Conservation (phyloP, 2,113 vertebrate genomes). For the Sceloporus tristichus region DNA sequence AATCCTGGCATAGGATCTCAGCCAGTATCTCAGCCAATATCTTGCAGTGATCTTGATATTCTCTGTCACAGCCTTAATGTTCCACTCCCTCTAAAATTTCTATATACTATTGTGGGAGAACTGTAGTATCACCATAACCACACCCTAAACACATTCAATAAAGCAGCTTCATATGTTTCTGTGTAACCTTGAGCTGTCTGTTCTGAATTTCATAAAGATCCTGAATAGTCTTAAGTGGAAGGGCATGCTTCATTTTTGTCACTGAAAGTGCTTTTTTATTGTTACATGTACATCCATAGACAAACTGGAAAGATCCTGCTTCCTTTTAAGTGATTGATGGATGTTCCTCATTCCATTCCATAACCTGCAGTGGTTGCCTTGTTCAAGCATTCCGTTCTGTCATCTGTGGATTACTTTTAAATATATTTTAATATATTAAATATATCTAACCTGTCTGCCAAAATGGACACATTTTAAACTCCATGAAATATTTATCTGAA, state of each 20-base stretch:
- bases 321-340: no score
- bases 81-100: not conserved
- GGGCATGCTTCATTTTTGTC: not conserved
- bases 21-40: not conserved
- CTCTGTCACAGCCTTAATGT: not conserved
- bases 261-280: no score
- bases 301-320: not conserved
- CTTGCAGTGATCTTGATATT: not conserved
- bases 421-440: no score
- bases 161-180: no score
- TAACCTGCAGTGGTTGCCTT: not conserved
- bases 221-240: not conserved
- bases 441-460: no score
- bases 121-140: no score
- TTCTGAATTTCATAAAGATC: not conserved
- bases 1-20: no score
- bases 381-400: not conserved
- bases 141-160: no score
- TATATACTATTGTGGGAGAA: not conserved
- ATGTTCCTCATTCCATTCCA: not conserved
- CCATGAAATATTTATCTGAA: not conserved
- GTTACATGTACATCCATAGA: not conserved
- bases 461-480: no score
- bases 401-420: not conserved
- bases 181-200: not conserved